Evolutionary conservation across 1,140 invertebrate species (phyloP).

Genomic region (Pseudomyrmex sp.): DNA sequence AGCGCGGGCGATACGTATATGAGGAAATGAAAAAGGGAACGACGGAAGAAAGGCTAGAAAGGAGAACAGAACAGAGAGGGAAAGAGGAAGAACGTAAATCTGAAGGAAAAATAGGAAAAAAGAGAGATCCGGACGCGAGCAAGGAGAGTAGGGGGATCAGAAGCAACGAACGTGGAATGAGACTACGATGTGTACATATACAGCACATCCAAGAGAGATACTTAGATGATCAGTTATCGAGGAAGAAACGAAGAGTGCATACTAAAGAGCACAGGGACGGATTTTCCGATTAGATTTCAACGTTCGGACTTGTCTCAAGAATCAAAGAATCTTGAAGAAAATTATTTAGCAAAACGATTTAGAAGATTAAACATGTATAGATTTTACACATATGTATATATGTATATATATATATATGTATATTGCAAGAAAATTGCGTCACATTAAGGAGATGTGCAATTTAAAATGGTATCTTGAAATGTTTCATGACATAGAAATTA

Average conservation of each 20-base stretch:
- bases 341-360: too few relatives aligned
- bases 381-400: too few relatives aligned
- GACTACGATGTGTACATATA: background rate
- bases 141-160: slow-evolving; percentile 1
- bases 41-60: slow-evolving; percentile 58
- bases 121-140: slow-evolving; percentile 31
- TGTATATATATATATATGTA: too few relatives aligned
- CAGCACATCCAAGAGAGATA: background rate
- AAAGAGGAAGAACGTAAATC: slow-evolving; percentile 64
- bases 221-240: slow-evolving; percentile 11
- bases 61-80: slow-evolving; percentile 48
- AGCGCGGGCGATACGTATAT: background rate
- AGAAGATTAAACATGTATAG: too few relatives aligned
- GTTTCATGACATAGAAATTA: background rate
- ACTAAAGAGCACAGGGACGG: background rate
- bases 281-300: background rate
- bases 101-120: slow-evolving; percentile 48
- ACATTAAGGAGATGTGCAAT: background rate
- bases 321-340: too few relatives aligned
- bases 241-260: slow-evolving; percentile 9
- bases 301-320: too few relatives aligned
- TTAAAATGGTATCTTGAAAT: background rate
- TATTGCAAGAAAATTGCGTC: background rate
- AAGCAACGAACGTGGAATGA: background rate
- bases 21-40: slow-evolving; percentile 43